A percentile compares a stretch with the other conserved stretches of the same genome.
phyloP scores from a whole-genome alignment of 2,797 vertebrate genomes.

The Diglossa cyanea region DNA sequence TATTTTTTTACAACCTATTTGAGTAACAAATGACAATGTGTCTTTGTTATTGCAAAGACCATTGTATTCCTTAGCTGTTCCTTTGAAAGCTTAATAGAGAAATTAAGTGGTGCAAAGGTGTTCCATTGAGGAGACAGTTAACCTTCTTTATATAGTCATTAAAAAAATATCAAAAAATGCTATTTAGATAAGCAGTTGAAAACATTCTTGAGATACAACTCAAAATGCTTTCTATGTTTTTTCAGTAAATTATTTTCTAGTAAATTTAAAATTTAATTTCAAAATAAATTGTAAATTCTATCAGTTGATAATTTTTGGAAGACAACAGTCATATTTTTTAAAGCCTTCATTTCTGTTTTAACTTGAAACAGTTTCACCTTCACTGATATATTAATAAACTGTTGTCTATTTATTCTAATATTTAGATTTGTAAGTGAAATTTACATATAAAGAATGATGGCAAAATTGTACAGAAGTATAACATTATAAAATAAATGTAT shows the following conservation, averaged over 20 bases:
- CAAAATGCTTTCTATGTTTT: neutral
- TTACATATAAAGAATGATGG: neutral
- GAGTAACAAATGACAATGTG: neutral
- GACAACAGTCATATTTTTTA: neutral
- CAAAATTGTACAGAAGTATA: neutral
- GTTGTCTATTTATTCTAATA: neutral
- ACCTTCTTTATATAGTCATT: neutral
- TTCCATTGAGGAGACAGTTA: neutral
- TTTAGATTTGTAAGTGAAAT: conserved; percentile 10
- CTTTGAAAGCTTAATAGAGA: neutral
- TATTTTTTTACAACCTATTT: neutral
- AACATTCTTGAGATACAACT: neutral
- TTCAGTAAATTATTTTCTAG: neutral
- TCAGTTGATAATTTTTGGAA: neutral
- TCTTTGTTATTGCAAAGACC: neutral
- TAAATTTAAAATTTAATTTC: neutral
- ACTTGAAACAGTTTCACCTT: neutral
- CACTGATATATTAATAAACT: neutral
- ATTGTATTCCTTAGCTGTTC: neutral
- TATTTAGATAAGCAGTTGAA: neutral
- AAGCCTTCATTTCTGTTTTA: neutral
- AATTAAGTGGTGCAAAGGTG: neutral
- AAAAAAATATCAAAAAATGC: neutral
- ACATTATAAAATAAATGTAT: neutral
- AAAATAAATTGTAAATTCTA: neutral